Conservation (phyloP, 2,797 vertebrate species). For the Anas bernieri region DNA sequence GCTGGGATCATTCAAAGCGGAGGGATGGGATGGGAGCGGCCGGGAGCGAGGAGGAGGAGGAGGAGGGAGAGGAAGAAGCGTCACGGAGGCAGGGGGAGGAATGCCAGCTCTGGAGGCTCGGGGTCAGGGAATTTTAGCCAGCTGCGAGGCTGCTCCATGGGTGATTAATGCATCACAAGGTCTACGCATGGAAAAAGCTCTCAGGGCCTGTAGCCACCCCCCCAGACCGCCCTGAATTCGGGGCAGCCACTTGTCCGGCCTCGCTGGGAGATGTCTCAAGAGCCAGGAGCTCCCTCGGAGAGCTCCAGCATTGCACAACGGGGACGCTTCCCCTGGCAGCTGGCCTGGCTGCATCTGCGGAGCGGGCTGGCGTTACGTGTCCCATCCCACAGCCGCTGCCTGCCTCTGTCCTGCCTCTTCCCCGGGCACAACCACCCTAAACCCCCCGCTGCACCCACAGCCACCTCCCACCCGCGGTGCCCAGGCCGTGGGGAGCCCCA, state of each 20-base stretch:
- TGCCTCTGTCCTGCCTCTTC: background rate
- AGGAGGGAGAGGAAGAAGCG: background rate
- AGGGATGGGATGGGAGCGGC: background rate
- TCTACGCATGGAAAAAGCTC: slow-evolving; percentile 47
- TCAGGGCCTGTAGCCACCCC: slow-evolving; percentile 4
- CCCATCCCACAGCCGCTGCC: slow-evolving; percentile 21
- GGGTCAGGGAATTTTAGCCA: slow-evolving; percentile 12
- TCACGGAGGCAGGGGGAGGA: background rate
- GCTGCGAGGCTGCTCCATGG: slow-evolving; percentile 8
- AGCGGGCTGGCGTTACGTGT: background rate
- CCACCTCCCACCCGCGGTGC: background rate
- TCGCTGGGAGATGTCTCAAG: slow-evolving; percentile 24
- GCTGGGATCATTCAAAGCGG: background rate
- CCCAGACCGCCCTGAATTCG: background rate
- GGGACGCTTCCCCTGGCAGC: slow-evolving; percentile 57
- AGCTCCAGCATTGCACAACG: slow-evolving; percentile 40
- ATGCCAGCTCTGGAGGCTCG: background rate
- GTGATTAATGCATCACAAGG: slow-evolving; percentile 64
- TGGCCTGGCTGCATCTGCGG: background rate
- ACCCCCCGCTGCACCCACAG: background rate
- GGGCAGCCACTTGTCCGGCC: slow-evolving; percentile 28
- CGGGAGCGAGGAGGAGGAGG: background rate
- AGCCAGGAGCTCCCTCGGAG: slow-evolving; percentile 52
- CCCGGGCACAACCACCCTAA: background rate
- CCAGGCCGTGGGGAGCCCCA: background rate